Evolutionary conservation across 2,797 vertebrate genomes (phyloP).

Genomic region (Alfaro cultratus): DNA sequence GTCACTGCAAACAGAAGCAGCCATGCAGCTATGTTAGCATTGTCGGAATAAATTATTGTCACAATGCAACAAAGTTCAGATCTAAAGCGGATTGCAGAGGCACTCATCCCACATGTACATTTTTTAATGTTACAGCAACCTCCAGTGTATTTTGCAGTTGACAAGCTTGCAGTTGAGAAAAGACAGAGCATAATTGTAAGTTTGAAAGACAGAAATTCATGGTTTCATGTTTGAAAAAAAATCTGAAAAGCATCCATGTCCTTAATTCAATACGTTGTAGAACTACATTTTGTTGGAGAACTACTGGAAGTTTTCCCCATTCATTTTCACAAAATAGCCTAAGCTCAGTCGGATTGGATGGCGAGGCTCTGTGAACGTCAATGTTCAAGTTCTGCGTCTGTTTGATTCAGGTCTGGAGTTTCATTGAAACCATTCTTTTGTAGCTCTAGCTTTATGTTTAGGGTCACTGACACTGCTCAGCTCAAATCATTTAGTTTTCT

Average conservation of each 20-base stretch:
- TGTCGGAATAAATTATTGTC: slow-evolving; percentile 22
- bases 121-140: neutral
- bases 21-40: slow-evolving; percentile 22
- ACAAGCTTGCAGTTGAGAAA: no score
- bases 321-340: neutral
- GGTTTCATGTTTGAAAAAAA: neutral
- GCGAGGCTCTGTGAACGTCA: neutral
- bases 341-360: neutral
- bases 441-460: neutral
- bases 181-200: neutral
- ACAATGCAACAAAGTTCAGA: slow-evolving; percentile 1
- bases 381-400: neutral
- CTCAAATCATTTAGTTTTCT: neutral
- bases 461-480: neutral
- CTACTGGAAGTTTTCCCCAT: no score
- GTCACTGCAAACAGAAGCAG: slow-evolving; percentile 37
- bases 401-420: neutral
- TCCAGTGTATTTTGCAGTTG: neutral
- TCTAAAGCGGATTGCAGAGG: neutral
- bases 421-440: neutral
- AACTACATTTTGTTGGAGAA: neutral
- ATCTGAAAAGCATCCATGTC: neutral
- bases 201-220: neutral
- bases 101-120: neutral
- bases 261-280: neutral